A percentile compares a stretch with the other conserved stretches of the same genome.
Evolutionary conservation across 92 coral and sea anemone genomes (phyloP).

Genomic region (Siderastrea radians): DNA sequence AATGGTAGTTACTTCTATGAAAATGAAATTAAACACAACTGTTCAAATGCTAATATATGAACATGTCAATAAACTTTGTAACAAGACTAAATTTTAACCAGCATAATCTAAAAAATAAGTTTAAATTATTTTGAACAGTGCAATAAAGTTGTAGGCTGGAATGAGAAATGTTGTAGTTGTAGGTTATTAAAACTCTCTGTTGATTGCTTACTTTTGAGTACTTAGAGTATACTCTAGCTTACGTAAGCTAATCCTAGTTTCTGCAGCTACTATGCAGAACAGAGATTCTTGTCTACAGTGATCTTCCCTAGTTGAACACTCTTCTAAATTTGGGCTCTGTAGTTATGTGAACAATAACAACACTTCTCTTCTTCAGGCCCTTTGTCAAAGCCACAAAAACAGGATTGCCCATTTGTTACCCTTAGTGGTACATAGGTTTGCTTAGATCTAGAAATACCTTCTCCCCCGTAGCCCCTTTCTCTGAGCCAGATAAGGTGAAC

Average conservation of each 20-base stretch:
- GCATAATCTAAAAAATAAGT: conserved; percentile 1
- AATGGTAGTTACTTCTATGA: no score
- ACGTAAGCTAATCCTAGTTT: conserved; percentile 16
- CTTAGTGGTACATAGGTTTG: conserved; percentile 70
- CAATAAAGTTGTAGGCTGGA: conserved; percentile 37
- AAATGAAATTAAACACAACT: conserved; percentile 18
- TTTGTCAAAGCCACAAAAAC: conserved; percentile 70
- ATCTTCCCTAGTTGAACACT: conserved; percentile 64
- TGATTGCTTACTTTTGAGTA: conserved; percentile 31
- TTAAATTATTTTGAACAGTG: conserved; percentile 32
- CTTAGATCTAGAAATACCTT: conserved; percentile 40
- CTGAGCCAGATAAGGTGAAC: conserved; percentile 71
- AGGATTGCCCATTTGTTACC: conserved; percentile 67
- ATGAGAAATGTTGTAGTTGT: conserved; percentile 30
- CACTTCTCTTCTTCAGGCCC: conserved; percentile 33
- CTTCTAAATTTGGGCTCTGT: conserved; percentile 62
- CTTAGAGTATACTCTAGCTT: neutral
- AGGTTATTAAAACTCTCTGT: conserved; percentile 21
- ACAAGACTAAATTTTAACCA: conserved; percentile 33
- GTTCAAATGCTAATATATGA: conserved; percentile 27
- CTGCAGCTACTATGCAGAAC: conserved; percentile 36
- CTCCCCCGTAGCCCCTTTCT: conserved; percentile 69
- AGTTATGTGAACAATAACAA: conserved; percentile 70
- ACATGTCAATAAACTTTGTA: conserved; percentile 37
- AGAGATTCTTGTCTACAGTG: conserved; percentile 69